A percentile compares a stretch with the other conserved stretches of the same genome.
Evolutionary conservation across 1,140 invertebrate genomes (phyloP).

Genomic region (Cyclina sinensis): DNA sequence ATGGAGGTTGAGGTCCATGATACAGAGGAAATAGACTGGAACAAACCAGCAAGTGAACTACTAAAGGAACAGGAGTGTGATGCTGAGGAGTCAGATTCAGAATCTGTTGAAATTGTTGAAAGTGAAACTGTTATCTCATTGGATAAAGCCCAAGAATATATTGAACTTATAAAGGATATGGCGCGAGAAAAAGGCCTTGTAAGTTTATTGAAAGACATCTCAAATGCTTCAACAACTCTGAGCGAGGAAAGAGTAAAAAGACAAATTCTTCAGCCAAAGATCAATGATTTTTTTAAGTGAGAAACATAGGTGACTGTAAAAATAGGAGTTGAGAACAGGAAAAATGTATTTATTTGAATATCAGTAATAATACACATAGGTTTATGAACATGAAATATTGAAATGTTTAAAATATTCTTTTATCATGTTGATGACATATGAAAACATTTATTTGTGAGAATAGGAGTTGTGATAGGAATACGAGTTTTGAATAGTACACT

Average conservation of each 20-base stretch:
- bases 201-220: background rate
- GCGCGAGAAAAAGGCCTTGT: background rate
- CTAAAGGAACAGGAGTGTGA: background rate
- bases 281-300: background rate
- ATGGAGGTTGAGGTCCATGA: background rate
- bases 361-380: too few species aligned
- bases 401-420: too few species aligned
- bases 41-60: background rate
- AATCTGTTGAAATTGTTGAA: too few species aligned
- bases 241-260: background rate
- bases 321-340: too few species aligned
- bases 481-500: too few species aligned
- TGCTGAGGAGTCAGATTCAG: background rate
- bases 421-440: too few species aligned
- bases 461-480: too few species aligned
- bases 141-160: too few species aligned
- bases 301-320: too few species aligned
- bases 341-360: too few species aligned
- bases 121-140: background rate
- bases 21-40: background rate
- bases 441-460: too few species aligned
- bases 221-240: background rate
- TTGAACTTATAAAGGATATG: background rate
- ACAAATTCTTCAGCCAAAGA: background rate
- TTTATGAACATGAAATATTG: too few species aligned